Conservation (phyloP, 64 coral and sea anemone species). For the Stylophora pistillata region DNA sequence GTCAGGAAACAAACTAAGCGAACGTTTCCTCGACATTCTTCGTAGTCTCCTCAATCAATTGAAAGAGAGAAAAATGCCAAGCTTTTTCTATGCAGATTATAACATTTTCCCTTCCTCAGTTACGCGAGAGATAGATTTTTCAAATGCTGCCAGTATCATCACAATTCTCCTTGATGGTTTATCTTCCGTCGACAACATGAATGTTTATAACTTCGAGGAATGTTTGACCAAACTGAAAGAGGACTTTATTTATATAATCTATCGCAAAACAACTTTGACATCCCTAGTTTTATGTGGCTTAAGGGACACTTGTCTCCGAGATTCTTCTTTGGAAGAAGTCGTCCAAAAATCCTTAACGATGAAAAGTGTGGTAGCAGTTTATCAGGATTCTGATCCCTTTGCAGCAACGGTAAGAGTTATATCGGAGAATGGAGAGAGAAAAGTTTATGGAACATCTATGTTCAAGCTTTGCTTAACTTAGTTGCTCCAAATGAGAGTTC, state of each 20-base stretch:
- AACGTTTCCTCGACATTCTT: slow-evolving; percentile 13
- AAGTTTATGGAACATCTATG: not conserved
- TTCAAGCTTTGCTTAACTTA: not conserved
- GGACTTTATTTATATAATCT: not conserved
- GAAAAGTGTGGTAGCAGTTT: not conserved
- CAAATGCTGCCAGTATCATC: not conserved
- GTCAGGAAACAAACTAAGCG: slow-evolving; percentile 15
- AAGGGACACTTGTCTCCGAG: not conserved
- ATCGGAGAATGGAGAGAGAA: not conserved
- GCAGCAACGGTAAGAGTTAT: not conserved
- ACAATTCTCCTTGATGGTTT: slow-evolving; percentile 19
- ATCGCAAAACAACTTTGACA: slow-evolving; percentile 10
- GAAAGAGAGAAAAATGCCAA: slow-evolving; percentile 14
- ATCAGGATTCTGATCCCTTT: not conserved
- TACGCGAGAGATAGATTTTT: not conserved
- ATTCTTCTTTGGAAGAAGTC: not conserved
- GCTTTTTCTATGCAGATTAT: slow-evolving; percentile 46
- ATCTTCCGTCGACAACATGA: not conserved
- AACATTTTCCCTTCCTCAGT: not conserved
- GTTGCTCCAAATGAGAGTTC: slow-evolving; percentile 12
- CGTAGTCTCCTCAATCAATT: slow-evolving; percentile 5
- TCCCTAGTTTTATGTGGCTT: not conserved
- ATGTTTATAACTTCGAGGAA: slow-evolving; percentile 22
- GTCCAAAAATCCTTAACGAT: not conserved
- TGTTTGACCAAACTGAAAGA: not conserved